Conservation (phyloP, 2,113 vertebrate genomes). For the Strix uralensis region DNA sequence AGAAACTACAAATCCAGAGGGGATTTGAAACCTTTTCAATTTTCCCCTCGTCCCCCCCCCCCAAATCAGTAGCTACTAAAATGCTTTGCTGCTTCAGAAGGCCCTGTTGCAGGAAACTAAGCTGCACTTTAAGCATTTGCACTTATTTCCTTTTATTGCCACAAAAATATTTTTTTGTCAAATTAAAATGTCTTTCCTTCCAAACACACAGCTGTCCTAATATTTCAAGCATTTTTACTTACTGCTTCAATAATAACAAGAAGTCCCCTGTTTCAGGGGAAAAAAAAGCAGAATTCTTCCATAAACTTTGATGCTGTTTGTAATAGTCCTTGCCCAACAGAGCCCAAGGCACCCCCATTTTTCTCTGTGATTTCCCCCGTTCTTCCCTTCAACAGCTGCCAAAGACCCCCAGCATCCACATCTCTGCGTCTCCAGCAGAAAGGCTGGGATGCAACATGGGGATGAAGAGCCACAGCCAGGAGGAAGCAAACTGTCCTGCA, state of each 20-base stretch:
- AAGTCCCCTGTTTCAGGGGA: not conserved
- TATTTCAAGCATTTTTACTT: not conserved
- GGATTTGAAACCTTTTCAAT: not conserved
- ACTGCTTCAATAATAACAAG: not conserved
- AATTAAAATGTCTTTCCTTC: not conserved
- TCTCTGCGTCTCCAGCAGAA: not conserved
- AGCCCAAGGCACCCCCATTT: not conserved
- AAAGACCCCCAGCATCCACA: not conserved
- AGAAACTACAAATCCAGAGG: not conserved
- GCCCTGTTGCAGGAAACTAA: not conserved
- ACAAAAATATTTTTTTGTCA: not conserved
- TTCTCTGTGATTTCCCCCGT: not conserved
- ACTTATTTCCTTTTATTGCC: not conserved
- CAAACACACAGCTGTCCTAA: not conserved
- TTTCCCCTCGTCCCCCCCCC: too few species aligned
- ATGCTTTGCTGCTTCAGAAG: not conserved
- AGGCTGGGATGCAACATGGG: not conserved
- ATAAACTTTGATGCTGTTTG: not conserved
- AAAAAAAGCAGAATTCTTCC: not conserved
- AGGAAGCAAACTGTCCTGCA: not conserved
- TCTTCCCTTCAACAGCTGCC: not conserved
- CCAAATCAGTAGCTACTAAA: not conserved
- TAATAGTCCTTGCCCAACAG: not conserved
- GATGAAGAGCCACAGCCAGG: not conserved
- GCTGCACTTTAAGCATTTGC: not conserved